A percentile compares a stretch with the other conserved stretches of the same genome.
phyloP scores from a whole-genome alignment of 2,797 vertebrate genomes.

The Antrozous pallidus region DNA sequence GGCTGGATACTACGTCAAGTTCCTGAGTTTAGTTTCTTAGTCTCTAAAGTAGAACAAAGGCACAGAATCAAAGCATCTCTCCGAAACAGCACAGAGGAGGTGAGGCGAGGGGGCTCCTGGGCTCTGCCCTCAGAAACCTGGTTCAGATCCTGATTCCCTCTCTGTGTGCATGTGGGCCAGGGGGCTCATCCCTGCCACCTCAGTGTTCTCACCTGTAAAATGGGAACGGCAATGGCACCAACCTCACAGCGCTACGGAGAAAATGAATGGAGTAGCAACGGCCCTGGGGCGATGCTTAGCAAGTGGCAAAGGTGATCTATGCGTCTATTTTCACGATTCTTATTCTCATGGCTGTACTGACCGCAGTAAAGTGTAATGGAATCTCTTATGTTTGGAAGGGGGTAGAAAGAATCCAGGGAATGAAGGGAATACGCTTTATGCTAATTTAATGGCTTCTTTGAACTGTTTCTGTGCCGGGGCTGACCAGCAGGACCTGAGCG shows the following conservation, averaged over 20 bases:
- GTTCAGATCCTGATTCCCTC: neutral
- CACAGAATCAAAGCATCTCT: neutral
- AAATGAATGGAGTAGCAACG: neutral
- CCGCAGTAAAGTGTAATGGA: fast-evolving
- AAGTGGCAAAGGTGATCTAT: fast-evolving
- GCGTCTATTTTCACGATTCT: neutral
- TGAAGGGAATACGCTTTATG: neutral
- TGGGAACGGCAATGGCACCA: fast-evolving
- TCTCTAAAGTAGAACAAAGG: neutral
- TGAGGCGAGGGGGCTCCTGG: fast-evolving
- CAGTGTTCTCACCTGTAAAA: neutral
- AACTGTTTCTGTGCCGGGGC: neutral
- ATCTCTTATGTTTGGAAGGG: neutral
- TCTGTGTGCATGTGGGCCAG: neutral
- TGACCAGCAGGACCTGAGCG: too few species aligned
- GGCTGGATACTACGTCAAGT: fast-evolving
- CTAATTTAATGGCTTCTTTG: neutral
- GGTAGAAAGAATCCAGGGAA: neutral
- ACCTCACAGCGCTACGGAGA: neutral
- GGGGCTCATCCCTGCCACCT: neutral
- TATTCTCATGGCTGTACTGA: neutral
- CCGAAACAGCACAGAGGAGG: fast-evolving
- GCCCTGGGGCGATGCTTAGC: too few species aligned
- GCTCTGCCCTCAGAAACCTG: neutral
- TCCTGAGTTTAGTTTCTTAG: fast-evolving